Base-by-base conservation (phyloP, 1,140 invertebrate genomes). In the Carposina sasakii region DNA sequence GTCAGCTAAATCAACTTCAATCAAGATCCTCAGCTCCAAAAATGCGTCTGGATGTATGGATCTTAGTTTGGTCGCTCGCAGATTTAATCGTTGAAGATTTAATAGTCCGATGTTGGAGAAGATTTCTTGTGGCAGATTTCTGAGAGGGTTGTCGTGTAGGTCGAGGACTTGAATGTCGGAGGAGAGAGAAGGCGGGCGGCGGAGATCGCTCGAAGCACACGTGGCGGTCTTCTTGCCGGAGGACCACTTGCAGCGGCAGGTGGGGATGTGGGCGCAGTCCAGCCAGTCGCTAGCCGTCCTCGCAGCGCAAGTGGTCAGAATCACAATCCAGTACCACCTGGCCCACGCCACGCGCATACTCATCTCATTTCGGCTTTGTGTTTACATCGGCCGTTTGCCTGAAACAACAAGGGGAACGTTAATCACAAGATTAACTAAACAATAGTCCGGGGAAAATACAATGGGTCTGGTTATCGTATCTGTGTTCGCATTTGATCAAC, bases 241-340 rank as follows among this genome's bases (percentile, higher is more conserved):
- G 12, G 92, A 92, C 94, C 95, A 96, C 82, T 94, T 95, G 87
- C 94, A 96, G 53, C 89, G 89, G 73, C 94, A 96, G 45, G 92
- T 90, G 10, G 87, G 74, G 56, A 83, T 76, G 31, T 93, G 93
- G 71, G 94, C 95, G 60, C 84, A 86, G 63, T 93, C 91, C 10
- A 92, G 92, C 92, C 93, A 95, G 72, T 95, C 93, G 43, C 78
- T 81, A 47, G 72, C 75, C 37, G 76, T 82, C 64, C 77, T 72
- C 44, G 78, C 81, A 54, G 81, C 77, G 63, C 83, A 79, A 60
- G 79, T 79, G 52, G 81, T 79, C 62, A 86, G 69, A 62, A 85
- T 83, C 55, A 85, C 70, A 67, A 82, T 77, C 73, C 81, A 77
- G 73, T 78, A 81, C 77, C 81, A 82, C 65, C 78, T 71, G 61